Base-by-base conservation (phyloP, 2,888 invertebrate genomes). In the Hemithea aestivaria region DNA sequence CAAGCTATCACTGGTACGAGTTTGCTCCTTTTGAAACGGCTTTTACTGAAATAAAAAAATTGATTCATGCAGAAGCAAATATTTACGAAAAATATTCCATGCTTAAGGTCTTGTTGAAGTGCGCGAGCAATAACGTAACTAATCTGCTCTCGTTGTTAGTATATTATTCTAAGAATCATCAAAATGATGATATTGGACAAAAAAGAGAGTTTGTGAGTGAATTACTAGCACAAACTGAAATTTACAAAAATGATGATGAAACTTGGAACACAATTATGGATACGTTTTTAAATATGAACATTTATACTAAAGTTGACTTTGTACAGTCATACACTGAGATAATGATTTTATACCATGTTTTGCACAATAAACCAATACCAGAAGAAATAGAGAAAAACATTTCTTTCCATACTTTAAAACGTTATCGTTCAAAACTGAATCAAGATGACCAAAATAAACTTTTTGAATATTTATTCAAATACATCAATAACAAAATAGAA, bases 1-100 rank as follows among this genome's bases (percentile, higher is more conserved):
- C 52, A 9, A 16, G 20, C 3, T 51, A 74, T 36, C 27, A 55
- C 6, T 81, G 78, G 77, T 81, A 78, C 42, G 53, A 51, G 22
- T 73, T 66, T 48, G 72, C 76, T 1, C 60, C 67, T 21, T 81
- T 81, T 48, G 53, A 63, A 33, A 49, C 45, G 2, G 79, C 81
- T 7, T 73, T 79, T 48, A 31, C 42, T 7, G 71, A 73, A 37
- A 44, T 73, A 7, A 66, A 57, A 35, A 60, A 67, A 49, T 31
- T 66, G 16, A 54, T 71, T 32, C 39, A 49, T 5, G 23, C 46
- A 1, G 64, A 71, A 51, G 12, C 43, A 1, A 55, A 59, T 27
- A 42, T 48, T 4, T 20, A 24, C 2, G 53, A 65, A 23, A 64
- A 63, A 37, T 45, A 48, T 22, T 32, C 38, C 7, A 66, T 76